These are phyloP conservation scores for Sebastes fasciatus DNA, from an alignment of 2,113 vertebrate species.

Conservation along the genomic window DNA sequence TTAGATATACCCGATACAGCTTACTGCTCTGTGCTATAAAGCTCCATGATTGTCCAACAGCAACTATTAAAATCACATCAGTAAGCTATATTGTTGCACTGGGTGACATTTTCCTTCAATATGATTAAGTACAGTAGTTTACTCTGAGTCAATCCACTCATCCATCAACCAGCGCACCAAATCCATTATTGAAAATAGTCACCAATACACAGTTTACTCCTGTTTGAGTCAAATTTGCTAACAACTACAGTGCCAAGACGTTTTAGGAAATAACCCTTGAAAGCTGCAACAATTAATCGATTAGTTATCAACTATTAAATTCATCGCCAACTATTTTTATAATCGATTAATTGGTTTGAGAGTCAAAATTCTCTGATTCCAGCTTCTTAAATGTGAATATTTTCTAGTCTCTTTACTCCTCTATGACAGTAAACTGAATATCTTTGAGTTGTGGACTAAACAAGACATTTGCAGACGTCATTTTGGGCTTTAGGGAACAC, in stretches of 20 bases:
- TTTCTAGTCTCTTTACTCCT: too few species aligned
- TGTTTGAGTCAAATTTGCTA: background rate
- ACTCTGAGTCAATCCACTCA: background rate
- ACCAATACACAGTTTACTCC: background rate
- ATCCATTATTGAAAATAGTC: background rate
- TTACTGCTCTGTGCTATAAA: background rate
- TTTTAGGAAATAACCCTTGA: background rate
- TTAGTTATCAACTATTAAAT: too few species aligned
- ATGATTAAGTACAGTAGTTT: background rate
- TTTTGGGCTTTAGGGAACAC: too few species aligned
- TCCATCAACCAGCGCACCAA: constrained; percentile 1
- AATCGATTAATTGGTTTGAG: too few species aligned
- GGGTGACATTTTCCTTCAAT: background rate
- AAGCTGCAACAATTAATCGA: too few species aligned
- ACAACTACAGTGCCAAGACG: background rate
- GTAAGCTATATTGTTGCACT: background rate
- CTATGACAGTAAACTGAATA: too few species aligned
- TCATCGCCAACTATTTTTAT: too few species aligned
- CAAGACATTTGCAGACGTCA: too few species aligned
- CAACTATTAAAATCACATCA: background rate
- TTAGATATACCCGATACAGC: background rate
- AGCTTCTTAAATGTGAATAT: too few species aligned
- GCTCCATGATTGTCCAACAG: background rate
- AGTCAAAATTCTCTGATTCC: too few species aligned
- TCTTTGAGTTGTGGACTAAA: too few species aligned